Base-by-base conservation (phyloP, 2,888 invertebrate genomes). In the Dastarcus helophoroides region DNA sequence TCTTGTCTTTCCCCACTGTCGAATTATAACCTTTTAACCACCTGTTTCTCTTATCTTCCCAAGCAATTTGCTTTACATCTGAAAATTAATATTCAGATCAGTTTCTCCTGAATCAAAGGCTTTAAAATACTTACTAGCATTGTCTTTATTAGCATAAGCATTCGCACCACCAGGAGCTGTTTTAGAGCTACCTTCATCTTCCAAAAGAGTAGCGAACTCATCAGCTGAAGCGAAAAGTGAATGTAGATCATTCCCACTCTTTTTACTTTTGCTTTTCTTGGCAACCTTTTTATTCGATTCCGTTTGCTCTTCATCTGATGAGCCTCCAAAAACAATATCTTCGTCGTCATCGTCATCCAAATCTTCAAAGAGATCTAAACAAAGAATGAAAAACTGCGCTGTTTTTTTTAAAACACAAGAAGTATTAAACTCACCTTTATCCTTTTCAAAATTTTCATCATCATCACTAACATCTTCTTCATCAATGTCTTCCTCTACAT, bases 201-300 rank as follows among this genome's bases (percentile, higher is more conserved):
- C 91, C 30, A 94, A 63, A 44, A 91, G 66, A 24, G 83, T 78
- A 0, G 90, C 79, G 64, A 93, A 93, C 61, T 90, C 79, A 57
- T 89, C 89, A 0, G 86, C 86, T 0, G 85, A 80, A 2, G 85
- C 83, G 62, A 88, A 88, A 17, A 84, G 51, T 0, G 75, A 72
- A 22, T 68, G 67, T 24, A 74, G 63, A 43, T 75, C 72, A n/a
- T 42, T 43, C 27, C 46, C 47, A 17, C 40, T 36, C 30, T 50
- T 48, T 31, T 42, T 42, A 40, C 49, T 43, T 26, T 42, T 50
- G 33, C 39, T 44, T 26, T 32, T 41, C 23, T 41, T 40, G 10
- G 24, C 29, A 7, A 11, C 19, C 32, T 30, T 39, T 31, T 26
- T 33, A 30, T 29, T 41, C 33, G 21, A 10, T 14, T 4, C 34